Evolutionary conservation across 1,140 invertebrate genomes (phyloP).

Genomic region (Bombus haemorrhoidalis): DNA sequence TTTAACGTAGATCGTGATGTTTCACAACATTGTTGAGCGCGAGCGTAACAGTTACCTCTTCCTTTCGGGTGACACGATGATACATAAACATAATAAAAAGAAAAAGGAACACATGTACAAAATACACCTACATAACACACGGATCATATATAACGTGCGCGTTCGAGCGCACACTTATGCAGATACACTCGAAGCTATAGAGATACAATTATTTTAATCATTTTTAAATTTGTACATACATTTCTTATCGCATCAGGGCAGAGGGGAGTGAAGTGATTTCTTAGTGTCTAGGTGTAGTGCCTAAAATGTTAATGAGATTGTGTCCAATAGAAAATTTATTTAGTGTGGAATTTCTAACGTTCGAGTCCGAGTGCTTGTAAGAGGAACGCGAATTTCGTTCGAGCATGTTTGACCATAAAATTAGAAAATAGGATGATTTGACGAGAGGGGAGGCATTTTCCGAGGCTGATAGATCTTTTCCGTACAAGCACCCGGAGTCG

Average conservation of each 20-base stretch:
- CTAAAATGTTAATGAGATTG: conserved; percentile 71
- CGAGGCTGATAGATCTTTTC: neutral
- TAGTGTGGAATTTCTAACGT: conserved; percentile 56
- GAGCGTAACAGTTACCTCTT: conserved; percentile 46
- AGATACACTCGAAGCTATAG: conserved; percentile 22
- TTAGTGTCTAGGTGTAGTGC: conserved; percentile 76
- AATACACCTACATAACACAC: neutral
- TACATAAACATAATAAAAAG: neutral
- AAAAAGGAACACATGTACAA: conserved; percentile 3
- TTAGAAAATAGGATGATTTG: neutral
- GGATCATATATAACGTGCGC: neutral
- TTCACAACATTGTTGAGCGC: conserved; percentile 10
- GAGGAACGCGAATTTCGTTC: neutral
- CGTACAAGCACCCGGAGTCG: neutral
- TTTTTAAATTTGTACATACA: conserved; percentile 69
- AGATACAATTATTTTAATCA: conserved; percentile 57
- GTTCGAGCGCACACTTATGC: neutral
- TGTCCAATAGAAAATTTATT: conserved; percentile 65
- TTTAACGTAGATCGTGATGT: neutral
- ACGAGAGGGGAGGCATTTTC: no score
- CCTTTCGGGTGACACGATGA: conserved; percentile 35
- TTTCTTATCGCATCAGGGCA: conserved; percentile 66
- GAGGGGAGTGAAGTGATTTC: conserved; percentile 57
- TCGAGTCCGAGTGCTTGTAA: conserved; percentile 1
- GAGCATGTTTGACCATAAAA: neutral